These are phyloP conservation scores for Rhinolophus sinicus DNA, from an alignment of 2,113 vertebrate genomes.

Conservation along the genomic window DNA sequence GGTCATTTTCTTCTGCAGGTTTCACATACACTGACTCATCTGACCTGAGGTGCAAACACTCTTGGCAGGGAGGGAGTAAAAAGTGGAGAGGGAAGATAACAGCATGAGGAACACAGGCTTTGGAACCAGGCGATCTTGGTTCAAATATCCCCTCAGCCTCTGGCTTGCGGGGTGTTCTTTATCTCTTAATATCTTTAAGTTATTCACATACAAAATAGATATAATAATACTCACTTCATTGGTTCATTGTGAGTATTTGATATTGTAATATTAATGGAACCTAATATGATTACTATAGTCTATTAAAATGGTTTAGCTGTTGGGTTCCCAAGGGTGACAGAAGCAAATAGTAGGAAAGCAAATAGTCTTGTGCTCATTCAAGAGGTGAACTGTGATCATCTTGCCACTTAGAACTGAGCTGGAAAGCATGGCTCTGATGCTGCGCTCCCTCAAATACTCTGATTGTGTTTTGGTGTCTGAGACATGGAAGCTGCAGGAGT, in stretches of 20 bases:
- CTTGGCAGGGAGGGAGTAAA: background rate
- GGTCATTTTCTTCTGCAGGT: background rate
- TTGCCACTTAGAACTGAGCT: background rate
- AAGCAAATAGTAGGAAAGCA: background rate
- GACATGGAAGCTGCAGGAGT: background rate
- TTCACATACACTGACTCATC: background rate
- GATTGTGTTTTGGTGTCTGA: background rate
- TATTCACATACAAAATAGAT: slow-evolving; percentile 10
- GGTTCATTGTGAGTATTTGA: slow-evolving; percentile 39
- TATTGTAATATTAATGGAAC: background rate
- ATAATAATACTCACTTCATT: slow-evolving; percentile 8
- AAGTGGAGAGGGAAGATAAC: background rate
- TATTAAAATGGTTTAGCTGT: slow-evolving; percentile 58
- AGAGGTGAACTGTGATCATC: background rate
- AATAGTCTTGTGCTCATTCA: background rate
- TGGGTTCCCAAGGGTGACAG: background rate
- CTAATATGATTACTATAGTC: slow-evolving; percentile 23
- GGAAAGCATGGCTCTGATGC: background rate
- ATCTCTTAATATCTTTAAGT: slow-evolving; percentile 41
- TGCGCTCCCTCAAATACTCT: no score
- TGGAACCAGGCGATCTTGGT: background rate
- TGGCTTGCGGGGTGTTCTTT: background rate
- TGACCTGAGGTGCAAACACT: background rate
- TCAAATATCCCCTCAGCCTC: background rate
- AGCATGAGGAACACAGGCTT: background rate